phyloP scores from a whole-genome alignment of 2,888 invertebrate species.

The Campaea margaritaria region DNA sequence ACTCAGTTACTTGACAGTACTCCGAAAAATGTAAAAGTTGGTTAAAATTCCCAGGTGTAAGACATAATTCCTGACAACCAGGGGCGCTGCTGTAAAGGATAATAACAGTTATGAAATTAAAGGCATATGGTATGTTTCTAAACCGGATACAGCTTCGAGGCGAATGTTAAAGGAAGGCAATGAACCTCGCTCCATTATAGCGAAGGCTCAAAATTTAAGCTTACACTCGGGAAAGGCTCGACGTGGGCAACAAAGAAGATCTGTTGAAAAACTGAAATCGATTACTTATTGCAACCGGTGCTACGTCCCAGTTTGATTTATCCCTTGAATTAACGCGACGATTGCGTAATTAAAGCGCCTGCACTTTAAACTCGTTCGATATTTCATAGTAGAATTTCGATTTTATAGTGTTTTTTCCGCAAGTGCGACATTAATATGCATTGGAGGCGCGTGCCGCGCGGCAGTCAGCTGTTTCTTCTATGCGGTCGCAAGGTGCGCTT shows the following conservation, averaged over 20 bases:
- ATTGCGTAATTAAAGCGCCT: conserved; percentile 74
- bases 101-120: conserved; percentile 41
- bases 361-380: conserved; percentile 69
- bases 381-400: conserved; percentile 74
- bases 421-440: conserved; percentile 80
- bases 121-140: conserved; percentile 38
- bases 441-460: conserved; percentile 77
- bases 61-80: conserved; percentile 14
- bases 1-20: no score
- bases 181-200: conserved; percentile 45
- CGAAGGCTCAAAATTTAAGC: conserved; percentile 44
- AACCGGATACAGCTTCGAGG: conserved; percentile 33
- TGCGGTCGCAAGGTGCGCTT: conserved; percentile 78
- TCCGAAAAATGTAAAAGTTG: conserved; percentile 5
- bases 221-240: conserved; percentile 33
- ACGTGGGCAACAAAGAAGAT: conserved; percentile 45
- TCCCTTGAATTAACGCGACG: conserved; percentile 55
- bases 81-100: conserved; percentile 30
- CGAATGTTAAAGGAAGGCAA: conserved; percentile 41
- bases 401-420: conserved; percentile 73
- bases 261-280: conserved; percentile 56
- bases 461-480: conserved; percentile 83
- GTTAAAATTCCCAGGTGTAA: conserved; percentile 19
- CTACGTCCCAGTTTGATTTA: conserved; percentile 58
- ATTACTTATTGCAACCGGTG: conserved; percentile 40